Base-by-base conservation (phyloP, 1,140 invertebrate genomes). In the Pentalonia nigronervosa region DNA sequence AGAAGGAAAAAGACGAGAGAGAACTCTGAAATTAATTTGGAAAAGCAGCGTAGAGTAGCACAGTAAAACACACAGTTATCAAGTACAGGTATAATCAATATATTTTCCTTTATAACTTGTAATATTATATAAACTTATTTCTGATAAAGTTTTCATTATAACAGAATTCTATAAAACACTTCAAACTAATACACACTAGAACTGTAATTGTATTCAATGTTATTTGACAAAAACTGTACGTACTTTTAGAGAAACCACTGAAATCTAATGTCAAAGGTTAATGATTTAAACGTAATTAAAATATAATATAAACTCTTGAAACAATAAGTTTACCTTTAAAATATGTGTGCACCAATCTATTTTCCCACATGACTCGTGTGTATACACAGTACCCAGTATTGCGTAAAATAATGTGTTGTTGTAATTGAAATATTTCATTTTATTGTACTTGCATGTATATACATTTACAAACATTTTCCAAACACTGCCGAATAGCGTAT, bases 261-360 rank as follows among this genome's bases (percentile, higher is more conserved):
- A 6, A 76, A 20, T 76, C n/a, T n/a, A n/a, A 86, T 45, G 8
- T 41, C 25, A 45, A 86, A 86, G 2, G 23, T 30, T 86, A 25
- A 45, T 86, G 45, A 86, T 30, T 86, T 45, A 45, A 86, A 41
- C 9, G 3, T 41, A 86, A 86, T 86, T 30, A 45, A 84, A 84
- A 45, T 84, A 25, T 30, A 45, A 41, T 84, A 30, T 53, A 25
- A 84, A 8, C 50, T 53, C 20, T 84, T 45, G 9, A 3, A 45
- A 84, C 41, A 45, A 23, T 45, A 84, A 84, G 83, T 86, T 25
- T 45, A 86, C 83, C 83, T 86, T 83, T 83, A 83, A 83, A 41
- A 41, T 41, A 83, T 23, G 81, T 41, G 34, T 41, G 20, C 2
- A 8, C 8, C 9, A 41, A 36, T 83, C n/a, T 6, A n/a, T 76